Evolutionary conservation across 2,797 vertebrate species (phyloP).

Genomic region (Odontamblyopus rebecca): DNA sequence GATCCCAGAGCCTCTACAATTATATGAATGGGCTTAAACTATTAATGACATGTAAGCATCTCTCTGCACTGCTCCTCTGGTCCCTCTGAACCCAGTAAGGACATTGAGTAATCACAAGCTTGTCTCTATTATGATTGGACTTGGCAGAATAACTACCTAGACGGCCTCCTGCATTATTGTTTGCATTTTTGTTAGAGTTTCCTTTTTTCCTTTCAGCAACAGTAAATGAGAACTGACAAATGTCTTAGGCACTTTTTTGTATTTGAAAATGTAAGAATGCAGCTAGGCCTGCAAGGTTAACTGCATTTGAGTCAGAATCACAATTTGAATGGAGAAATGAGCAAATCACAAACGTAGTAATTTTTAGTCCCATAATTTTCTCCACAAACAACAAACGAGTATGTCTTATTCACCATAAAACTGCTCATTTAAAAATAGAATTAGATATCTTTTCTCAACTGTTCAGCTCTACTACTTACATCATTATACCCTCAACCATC

Average conservation of each 20-base stretch:
- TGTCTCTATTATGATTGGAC: background rate
- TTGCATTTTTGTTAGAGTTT: background rate
- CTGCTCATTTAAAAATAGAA: too few relatives aligned
- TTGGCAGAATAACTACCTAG: background rate
- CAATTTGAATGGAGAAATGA: too few relatives aligned
- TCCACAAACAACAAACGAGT: too few relatives aligned
- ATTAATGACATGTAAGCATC: background rate
- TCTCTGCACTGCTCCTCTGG: conserved; percentile 12
- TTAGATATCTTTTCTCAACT: too few relatives aligned
- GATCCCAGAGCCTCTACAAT: conserved; percentile 26
- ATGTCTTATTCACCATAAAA: too few relatives aligned
- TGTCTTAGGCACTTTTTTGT: background rate
- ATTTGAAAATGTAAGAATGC: background rate
- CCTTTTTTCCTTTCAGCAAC: background rate
- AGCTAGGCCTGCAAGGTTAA: background rate
- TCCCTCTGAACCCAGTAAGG: background rate
- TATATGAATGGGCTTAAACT: conserved; percentile 17
- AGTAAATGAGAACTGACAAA: background rate
- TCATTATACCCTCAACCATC: background rate
- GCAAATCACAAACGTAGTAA: too few relatives aligned
- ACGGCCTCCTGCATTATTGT: background rate
- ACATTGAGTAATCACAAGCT: background rate
- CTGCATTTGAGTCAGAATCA: too few relatives aligned
- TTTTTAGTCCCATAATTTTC: too few relatives aligned
- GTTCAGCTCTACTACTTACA: background rate